Percentiles rank a stretch among this genome's conserved stretches.
These are phyloP conservation scores for Telenomus remus DNA, from an alignment of 1,140 invertebrate species.

Conservation along the genomic window DNA sequence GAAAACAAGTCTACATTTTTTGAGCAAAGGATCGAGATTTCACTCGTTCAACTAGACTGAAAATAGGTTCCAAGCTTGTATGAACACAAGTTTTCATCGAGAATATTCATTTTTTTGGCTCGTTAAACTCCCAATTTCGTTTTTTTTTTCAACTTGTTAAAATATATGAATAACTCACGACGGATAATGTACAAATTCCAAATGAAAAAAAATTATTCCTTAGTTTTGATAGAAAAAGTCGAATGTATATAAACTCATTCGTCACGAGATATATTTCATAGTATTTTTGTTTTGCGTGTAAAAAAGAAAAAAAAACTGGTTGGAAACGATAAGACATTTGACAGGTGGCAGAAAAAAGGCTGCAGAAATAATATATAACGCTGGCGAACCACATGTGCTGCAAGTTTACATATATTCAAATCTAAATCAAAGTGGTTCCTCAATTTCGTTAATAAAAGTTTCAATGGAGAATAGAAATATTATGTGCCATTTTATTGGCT, in stretches of 20 bases:
- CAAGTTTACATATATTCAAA: constrained; percentile 11
- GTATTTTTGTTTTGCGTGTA: constrained; percentile 3
- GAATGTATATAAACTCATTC: not conserved
- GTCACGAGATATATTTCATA: constrained; percentile 8
- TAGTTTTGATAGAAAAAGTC: too few relatives aligned
- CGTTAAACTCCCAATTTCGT: too few relatives aligned
- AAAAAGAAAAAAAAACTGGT: constrained; percentile 3
- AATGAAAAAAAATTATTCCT: too few relatives aligned
- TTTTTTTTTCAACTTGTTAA: too few relatives aligned
- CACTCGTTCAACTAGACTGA: constrained; percentile 29
- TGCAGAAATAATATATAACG: constrained; percentile 14
- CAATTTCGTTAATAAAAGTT: not conserved
- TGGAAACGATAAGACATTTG: constrained; percentile 11
- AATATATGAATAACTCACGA: too few relatives aligned
- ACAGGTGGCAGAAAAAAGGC: constrained; percentile 29
- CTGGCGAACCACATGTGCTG: not conserved
- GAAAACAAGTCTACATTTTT: constrained; percentile 35
- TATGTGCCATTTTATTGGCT: too few relatives aligned
- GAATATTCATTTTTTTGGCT: too few relatives aligned
- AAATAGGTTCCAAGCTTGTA: constrained; percentile 13
- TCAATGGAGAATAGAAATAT: too few relatives aligned
- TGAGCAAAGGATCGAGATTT: constrained; percentile 2
- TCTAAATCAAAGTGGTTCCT: constrained; percentile 21
- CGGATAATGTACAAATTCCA: too few relatives aligned
- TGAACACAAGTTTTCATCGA: not conserved